Percentiles rank a stretch among this genome's conserved stretches.
Conservation (phyloP, 1,140 invertebrate species). For the Drosophila sproati region DNA sequence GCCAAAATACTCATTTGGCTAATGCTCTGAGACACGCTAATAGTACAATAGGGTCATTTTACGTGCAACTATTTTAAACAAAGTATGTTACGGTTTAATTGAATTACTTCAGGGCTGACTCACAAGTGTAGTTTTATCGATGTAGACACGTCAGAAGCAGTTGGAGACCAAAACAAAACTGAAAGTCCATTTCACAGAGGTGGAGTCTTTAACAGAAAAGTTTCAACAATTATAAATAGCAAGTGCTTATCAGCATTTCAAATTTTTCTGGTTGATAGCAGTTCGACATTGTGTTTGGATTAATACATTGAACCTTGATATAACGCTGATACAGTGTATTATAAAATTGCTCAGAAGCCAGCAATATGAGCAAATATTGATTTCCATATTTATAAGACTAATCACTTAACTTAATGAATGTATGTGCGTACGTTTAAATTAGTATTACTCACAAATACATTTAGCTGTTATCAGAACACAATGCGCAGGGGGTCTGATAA, state of each 20-base stretch:
- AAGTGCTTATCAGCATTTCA: constrained; percentile 55
- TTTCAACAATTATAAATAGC: constrained; percentile 2
- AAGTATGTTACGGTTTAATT: background rate
- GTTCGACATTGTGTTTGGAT: constrained; percentile 25
- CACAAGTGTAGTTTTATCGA: constrained; percentile 2
- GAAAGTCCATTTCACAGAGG: constrained; percentile 14
- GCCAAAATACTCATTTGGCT: background rate
- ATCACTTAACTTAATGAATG: background rate
- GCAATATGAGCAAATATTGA: background rate
- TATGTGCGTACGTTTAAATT: constrained; percentile 1
- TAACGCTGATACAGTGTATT: constrained; percentile 47
- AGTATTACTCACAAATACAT: background rate
- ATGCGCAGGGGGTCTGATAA: constrained; percentile 5
- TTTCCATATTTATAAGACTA: background rate
- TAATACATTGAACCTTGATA: constrained; percentile 67
- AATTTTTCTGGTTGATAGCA: constrained; percentile 26
- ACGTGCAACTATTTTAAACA: background rate
- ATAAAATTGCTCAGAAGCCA: background rate
- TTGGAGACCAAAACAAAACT: constrained; percentile 28
- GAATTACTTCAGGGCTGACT: background rate
- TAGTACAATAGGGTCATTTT: background rate
- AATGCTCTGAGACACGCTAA: background rate
- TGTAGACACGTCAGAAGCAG: constrained; percentile 19
- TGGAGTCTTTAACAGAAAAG: constrained; percentile 10
- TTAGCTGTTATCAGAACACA: constrained; percentile 12